These are phyloP conservation scores for Parnassius mnemosyne DNA, from an alignment of 2,888 invertebrate species.

Conservation along the genomic window DNA sequence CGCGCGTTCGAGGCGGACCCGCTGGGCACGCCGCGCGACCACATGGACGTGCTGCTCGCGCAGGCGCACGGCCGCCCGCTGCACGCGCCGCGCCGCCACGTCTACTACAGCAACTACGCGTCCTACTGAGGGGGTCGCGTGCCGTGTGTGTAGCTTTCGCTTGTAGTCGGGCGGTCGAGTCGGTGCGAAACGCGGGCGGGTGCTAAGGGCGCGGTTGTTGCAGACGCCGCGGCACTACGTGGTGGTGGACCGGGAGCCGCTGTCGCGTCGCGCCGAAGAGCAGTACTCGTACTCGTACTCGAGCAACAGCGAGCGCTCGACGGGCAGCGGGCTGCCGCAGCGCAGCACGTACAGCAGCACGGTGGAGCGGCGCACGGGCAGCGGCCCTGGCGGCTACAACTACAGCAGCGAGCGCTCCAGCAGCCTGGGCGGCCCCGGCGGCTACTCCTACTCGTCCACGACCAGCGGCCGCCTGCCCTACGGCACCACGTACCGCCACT, in stretches of 20 bases:
- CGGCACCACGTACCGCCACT: conserved; percentile 91
- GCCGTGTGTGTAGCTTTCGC: conserved; percentile 73
- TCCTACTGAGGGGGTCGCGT: conserved; percentile 56
- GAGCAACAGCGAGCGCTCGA: conserved; percentile 80
- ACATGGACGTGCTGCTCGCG: conserved; percentile 84
- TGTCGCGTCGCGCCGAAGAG: conserved; percentile 86
- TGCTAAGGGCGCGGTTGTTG: conserved; percentile 76
- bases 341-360: conserved; percentile 84
- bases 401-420: conserved; percentile 88
- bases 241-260: conserved; percentile 89
- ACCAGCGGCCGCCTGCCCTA: conserved; percentile 90
- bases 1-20: conserved; percentile 80
- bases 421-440: conserved; percentile 88
- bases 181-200: conserved; percentile 53
- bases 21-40: conserved; percentile 80
- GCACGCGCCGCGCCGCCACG: conserved; percentile 71
- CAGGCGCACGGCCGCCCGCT: conserved; percentile 79
- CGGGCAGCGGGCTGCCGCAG: conserved; percentile 77
- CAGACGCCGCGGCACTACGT: conserved; percentile 95
- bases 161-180: conserved; percentile 51
- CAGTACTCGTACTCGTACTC: conserved; percentile 93
- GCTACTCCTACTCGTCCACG: conserved; percentile 91
- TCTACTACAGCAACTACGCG: conserved; percentile 79
- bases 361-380: conserved; percentile 85
- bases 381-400: conserved; percentile 88